Percentiles rank a stretch among this genome's conserved stretches.
phyloP scores from a whole-genome alignment of 2,888 invertebrate genomes.

The Drosophila neotestacea region DNA sequence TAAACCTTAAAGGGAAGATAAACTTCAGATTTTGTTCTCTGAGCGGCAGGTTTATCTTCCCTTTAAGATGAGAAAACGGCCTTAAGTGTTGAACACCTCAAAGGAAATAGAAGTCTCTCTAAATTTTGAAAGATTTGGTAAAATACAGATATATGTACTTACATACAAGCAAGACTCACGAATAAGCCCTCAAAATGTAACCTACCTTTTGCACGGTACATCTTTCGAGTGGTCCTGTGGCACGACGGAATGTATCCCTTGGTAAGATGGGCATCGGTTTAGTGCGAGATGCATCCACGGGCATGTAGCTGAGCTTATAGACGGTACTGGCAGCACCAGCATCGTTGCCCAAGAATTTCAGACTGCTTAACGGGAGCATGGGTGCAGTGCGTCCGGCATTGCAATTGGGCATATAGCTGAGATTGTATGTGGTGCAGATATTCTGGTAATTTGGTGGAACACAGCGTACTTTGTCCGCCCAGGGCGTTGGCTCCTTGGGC shows the following conservation, averaged over 20 bases:
- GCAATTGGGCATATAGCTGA: conserved; percentile 84
- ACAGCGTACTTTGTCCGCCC: conserved; percentile 80
- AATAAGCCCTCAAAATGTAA: background rate
- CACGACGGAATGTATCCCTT: conserved; percentile 67
- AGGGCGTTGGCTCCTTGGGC: conserved; percentile 83
- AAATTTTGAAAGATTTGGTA: no score
- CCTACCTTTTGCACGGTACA: conserved; percentile 83
- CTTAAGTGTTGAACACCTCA: no score
- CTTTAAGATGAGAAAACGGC: no score
- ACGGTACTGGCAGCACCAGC: conserved; percentile 77
- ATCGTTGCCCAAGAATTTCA: conserved; percentile 80
- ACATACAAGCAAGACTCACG: background rate
- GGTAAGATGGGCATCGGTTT: conserved; percentile 80
- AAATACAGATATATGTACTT: no score
- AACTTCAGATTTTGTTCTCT: no score
- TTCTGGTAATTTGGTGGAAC: conserved; percentile 81
- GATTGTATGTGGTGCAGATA: conserved; percentile 83
- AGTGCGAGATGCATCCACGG: conserved; percentile 72
- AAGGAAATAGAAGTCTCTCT: no score
- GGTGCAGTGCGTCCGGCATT: conserved; percentile 68
- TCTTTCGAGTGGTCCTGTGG: conserved; percentile 78
- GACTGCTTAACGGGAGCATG: conserved; percentile 66
- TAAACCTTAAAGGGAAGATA: no score
- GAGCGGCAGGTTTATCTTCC: no score
- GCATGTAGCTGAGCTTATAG: conserved; percentile 83